These are phyloP conservation scores for Acanthosepion pharaonis DNA, from an alignment of 2,888 invertebrate genomes.

Conservation along the genomic window DNA sequence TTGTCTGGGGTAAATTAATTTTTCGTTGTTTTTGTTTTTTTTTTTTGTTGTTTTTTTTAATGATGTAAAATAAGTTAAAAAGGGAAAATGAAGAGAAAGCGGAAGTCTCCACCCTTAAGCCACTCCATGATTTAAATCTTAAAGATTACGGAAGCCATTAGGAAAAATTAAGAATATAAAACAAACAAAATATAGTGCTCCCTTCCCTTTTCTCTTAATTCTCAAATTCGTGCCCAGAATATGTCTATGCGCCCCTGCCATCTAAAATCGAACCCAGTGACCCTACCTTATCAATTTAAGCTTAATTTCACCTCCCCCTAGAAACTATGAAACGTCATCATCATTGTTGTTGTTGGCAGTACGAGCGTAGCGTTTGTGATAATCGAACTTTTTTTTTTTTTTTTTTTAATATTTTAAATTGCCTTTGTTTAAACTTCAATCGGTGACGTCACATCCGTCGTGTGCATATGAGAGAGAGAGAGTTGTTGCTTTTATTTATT, in stretches of 20 bases:
- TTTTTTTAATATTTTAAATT: background rate
- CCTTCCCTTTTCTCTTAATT: background rate
- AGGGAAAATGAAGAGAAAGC: background rate
- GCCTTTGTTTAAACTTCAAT: conserved; percentile 33
- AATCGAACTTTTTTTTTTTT: background rate
- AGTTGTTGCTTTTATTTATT: background rate
- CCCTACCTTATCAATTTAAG: background rate
- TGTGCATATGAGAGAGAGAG: background rate
- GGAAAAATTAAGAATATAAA: background rate
- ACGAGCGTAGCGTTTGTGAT: background rate
- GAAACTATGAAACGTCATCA: no score
- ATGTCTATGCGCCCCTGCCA: background rate
- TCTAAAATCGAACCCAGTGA: background rate
- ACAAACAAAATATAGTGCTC: background rate
- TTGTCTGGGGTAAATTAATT: background rate
- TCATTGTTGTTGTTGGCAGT: background rate
- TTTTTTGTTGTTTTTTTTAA: background rate
- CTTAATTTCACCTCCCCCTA: background rate
- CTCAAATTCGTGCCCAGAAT: background rate
- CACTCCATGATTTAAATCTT: background rate
- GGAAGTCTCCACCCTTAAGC: background rate
- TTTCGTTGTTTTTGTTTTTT: background rate
- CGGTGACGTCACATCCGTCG: background rate
- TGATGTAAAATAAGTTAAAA: background rate
- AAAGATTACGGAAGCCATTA: background rate